Percentiles rank a stretch among this genome's conserved stretches.
Evolutionary conservation across 2,888 invertebrate species (phyloP).

Genomic region (Spilosoma lubricipeda): DNA sequence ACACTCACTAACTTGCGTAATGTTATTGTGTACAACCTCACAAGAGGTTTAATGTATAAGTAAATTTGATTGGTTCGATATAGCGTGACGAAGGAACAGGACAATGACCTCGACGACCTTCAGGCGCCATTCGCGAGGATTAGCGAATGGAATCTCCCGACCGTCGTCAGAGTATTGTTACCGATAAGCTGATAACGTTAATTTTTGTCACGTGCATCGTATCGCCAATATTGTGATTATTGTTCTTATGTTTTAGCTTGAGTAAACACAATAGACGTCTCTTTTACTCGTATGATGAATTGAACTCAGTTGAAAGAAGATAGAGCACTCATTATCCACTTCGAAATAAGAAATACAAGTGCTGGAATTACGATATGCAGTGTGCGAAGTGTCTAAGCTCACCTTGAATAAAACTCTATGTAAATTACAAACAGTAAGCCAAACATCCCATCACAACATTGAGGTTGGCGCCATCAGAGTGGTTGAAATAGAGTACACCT

Average conservation of each 20-base stretch:
- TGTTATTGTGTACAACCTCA: constrained; percentile 10
- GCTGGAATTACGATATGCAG: too few species aligned
- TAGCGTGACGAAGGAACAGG: constrained; percentile 61
- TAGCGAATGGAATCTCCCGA: constrained; percentile 59
- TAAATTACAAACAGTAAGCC: neutral
- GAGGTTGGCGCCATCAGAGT: neutral
- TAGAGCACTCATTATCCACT: neutral
- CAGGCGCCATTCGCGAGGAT: constrained; percentile 57
- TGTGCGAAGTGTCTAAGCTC: too few species aligned
- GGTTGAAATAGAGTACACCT: neutral
- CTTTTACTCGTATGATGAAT: neutral
- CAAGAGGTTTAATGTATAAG: neutral
- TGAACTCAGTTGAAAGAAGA: neutral
- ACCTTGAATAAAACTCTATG: too few species aligned
- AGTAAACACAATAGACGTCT: neutral
- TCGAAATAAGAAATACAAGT: neutral
- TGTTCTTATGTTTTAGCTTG: neutral
- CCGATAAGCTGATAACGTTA: constrained; percentile 12
- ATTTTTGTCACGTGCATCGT: constrained; percentile 3
- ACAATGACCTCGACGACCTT: constrained; percentile 70
- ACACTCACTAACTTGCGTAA: neutral
- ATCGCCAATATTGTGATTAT: neutral
- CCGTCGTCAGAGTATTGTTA: constrained; percentile 10
- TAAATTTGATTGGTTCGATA: constrained; percentile 18
- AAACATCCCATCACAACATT: neutral